These are phyloP conservation scores for Leucoraja erinaceus DNA, from an alignment of 2,113 vertebrate genomes.

Conservation along the genomic window DNA sequence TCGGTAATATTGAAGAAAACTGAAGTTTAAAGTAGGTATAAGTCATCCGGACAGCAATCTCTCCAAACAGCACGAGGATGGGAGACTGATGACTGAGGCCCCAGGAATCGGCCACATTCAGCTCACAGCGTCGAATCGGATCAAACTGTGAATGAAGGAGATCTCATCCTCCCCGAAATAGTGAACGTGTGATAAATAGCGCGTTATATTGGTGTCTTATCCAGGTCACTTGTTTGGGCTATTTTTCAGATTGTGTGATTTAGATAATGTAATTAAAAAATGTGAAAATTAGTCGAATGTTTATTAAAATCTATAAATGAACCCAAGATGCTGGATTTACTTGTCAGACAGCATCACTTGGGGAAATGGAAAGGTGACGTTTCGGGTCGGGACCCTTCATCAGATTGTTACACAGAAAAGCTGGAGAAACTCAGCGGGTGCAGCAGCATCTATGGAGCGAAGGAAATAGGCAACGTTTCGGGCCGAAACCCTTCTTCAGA, in stretches of 20 bases:
- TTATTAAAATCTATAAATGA: too few relatives aligned
- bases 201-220: neutral
- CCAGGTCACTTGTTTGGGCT: neutral
- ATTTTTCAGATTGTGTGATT: neutral
- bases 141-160: neutral
- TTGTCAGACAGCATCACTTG: too few relatives aligned
- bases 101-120: neutral
- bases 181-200: neutral
- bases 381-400: too few relatives aligned
- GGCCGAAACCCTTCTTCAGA: too few relatives aligned
- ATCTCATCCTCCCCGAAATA: neutral
- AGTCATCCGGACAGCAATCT: neutral
- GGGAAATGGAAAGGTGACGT: too few relatives aligned
- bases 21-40: neutral
- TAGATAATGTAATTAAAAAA: neutral
- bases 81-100: neutral
- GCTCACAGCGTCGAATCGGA: neutral
- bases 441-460: too few relatives aligned
- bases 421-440: too few relatives aligned
- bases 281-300: neutral
- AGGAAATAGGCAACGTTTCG: too few relatives aligned
- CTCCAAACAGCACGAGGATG: neutral
- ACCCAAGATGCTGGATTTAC: too few relatives aligned
- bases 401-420: too few relatives aligned
- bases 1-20: neutral